phyloP scores from a whole-genome alignment of 92 coral and sea anemone species.

The Isaurus tuberculatus region DNA sequence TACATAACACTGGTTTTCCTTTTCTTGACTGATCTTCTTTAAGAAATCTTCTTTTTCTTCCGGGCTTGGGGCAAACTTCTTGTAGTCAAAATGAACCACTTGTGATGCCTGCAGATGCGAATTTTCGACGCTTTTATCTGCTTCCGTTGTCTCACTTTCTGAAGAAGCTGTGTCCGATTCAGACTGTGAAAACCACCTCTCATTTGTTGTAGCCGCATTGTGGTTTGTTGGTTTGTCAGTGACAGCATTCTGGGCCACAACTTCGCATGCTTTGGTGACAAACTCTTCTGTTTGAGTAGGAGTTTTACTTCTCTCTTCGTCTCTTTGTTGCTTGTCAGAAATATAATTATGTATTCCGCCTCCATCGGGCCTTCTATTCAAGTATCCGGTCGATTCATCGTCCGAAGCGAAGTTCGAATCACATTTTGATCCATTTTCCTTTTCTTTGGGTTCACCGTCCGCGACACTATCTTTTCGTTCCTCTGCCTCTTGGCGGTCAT shows the following conservation, averaged over 20 bases:
- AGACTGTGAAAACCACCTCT: conserved; percentile 84
- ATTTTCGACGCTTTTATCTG: conserved; percentile 45
- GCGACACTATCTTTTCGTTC: conserved; percentile 52
- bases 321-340: conserved; percentile 64
- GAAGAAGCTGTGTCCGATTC: conserved; percentile 74
- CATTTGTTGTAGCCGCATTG: conserved; percentile 83
- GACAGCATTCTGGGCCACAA: conserved; percentile 61
- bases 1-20: conserved; percentile 60
- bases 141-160: conserved; percentile 64
- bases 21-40: conserved; percentile 78
- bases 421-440: conserved; percentile 44
- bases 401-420: conserved; percentile 61
- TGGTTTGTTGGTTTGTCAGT: conserved; percentile 74
- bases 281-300: conserved; percentile 54
- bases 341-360: conserved; percentile 82
- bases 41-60: conserved; percentile 80
- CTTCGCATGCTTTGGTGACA: conserved; percentile 49
- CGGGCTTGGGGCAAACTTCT: conserved; percentile 80
- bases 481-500: neutral
- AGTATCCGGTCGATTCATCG: conserved; percentile 85
- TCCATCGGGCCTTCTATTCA: conserved; percentile 80
- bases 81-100: conserved; percentile 84
- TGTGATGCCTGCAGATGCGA: conserved; percentile 35
- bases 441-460: conserved; percentile 47
- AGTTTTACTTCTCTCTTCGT: conserved; percentile 52